phyloP scores from a whole-genome alignment of 1,140 invertebrate genomes.

The Geopemphigus sp. region DNA sequence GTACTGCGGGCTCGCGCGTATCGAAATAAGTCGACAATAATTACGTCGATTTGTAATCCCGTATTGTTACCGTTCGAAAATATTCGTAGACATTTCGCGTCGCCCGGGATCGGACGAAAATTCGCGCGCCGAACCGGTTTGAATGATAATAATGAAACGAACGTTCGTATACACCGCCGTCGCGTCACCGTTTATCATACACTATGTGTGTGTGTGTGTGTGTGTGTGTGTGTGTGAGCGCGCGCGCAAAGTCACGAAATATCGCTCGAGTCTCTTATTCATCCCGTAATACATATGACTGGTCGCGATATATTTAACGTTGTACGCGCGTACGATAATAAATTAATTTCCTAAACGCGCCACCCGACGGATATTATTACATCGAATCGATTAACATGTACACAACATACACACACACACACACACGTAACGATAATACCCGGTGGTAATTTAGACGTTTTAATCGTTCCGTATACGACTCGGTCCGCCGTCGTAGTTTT shows the following conservation, averaged over 20 bases:
- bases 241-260: not conserved
- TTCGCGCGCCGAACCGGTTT: constrained; percentile 25
- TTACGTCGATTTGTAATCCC: too few species aligned
- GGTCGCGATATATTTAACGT: too few species aligned
- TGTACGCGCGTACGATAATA: not conserved
- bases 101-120: not conserved
- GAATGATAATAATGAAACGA: not conserved
- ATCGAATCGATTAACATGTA: not conserved
- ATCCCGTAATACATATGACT: too few species aligned
- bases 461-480: not conserved
- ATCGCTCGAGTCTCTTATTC: too few species aligned
- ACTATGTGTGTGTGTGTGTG: not conserved
- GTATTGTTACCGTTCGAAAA: not conserved
- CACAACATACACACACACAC: too few species aligned
- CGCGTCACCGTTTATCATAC: too few species aligned
- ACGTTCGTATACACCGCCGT: too few species aligned
- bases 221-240: not conserved
- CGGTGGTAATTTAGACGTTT: not conserved
- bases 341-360: not conserved
- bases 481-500: too few species aligned
- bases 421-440: too few species aligned
- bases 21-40: not conserved
- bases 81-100: not conserved
- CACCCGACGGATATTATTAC: not conserved
- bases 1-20: too few species aligned